Base-by-base conservation (phyloP, 2,797 vertebrate genomes). In the Pogonophryne albipinna region DNA sequence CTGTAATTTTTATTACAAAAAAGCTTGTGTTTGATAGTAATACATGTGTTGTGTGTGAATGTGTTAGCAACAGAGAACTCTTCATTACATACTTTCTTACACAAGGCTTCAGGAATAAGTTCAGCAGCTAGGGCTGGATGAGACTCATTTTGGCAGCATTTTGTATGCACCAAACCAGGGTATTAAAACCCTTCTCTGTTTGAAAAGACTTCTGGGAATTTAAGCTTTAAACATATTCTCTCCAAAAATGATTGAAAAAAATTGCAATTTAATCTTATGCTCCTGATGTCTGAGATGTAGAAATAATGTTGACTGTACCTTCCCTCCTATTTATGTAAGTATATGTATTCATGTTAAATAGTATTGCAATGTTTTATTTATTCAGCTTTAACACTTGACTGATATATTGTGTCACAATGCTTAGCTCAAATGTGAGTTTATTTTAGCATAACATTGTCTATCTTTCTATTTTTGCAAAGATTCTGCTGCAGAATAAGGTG, bases 1-100 rank as follows among this genome's bases (percentile, higher is more conserved):
- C n/a, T 41, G 17, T 63, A 51, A 23, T n/a, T n/a, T 53, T 53
- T 11, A 64, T 65, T 52, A 34, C 12, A 62, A 1, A 41, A 34
- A 52, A 59, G 11, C 6, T 10, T 46, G 3, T 16, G 11, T 57
- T 76, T 44, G 14, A 47, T 63, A n/a, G 58, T n/a, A 65, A 60
- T 51, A 31, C 27, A 56, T 57, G 70, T 71, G 51, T 59, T 61
- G 42, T 46, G 17, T 57, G 59, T 66, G 56, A 75, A 62, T 62
- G 13, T 17, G 45, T 16, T 64, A 27, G 60, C 13, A 50, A 59
- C 64, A 51, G 47, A 70, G 38, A 63, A 38, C 12, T 74, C 56
- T 71, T 67, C 59, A 66, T 77, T 71, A 66, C 63, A 75, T 4
- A n/a, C 63, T 58, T 55, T 58, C 51, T 46, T 55, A 58, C 66